Base-by-base conservation (phyloP, 1,140 invertebrate species). In the Oscheius sp. region DNA sequence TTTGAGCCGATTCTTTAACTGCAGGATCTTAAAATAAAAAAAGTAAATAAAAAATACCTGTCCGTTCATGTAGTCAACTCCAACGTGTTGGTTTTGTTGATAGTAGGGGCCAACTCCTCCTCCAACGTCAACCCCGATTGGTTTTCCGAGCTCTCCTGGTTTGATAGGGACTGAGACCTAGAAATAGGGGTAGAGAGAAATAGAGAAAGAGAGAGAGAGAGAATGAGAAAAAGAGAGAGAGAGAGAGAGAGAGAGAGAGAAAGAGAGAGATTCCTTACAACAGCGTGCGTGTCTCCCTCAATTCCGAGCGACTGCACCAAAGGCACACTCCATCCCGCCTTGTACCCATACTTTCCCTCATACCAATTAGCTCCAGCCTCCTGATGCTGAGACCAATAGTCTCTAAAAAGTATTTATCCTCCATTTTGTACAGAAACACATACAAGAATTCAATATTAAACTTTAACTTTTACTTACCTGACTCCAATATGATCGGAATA, bases 281-380 rank as follows among this genome's bases (percentile, higher is more conserved):
- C 72, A 32, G 72, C 64, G 61, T 74, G 72, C 20, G 66, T 74
- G 36, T 73, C 75, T 62, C 76, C 76, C 36, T 77, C 76, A 32
- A 77, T 66, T 23, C 76, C 76, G 20, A 77, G 65, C 28, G 62
- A 68, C 46, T 77, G 76, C 28, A 77, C 76, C 3, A 77, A 35
- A 20, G 76, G 76, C 28, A 77, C 76, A 46, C 67, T 65, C 76
- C 76, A 77, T 71, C 76, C 76, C 20, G 45, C 45, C 32, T 77
- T 66, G 46, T 77, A 77, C 23, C 76, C 76, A 64, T 76, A 77
- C 38, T 72, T 77, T 45, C 76, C 74, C 36, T 77, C 76, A 35
- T 77, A 76, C 76, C 74, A 75, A 49, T 77, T 77, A 1, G 74
- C 76, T 26, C 76, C 76, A 34, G 66, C 66, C 23, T 77, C 76